Evolutionary conservation across 2,113 vertebrate genomes (phyloP).

Genomic region (Hiodon alosoides): DNA sequence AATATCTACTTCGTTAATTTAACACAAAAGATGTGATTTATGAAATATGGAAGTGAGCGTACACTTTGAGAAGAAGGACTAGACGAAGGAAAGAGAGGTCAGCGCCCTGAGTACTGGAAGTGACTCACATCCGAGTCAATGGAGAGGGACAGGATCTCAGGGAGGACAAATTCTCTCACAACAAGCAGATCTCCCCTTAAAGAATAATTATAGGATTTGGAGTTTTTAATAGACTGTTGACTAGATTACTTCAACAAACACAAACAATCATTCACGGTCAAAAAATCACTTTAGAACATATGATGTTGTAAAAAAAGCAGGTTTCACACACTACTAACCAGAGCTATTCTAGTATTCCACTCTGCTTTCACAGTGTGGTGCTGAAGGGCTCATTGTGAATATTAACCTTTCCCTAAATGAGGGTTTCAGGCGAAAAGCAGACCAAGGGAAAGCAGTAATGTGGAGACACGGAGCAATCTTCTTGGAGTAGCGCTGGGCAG

Average conservation of each 20-base stretch:
- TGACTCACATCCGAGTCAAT: slow-evolving; percentile 16
- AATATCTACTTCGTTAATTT: too few relatives aligned
- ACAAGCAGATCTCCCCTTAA: neutral
- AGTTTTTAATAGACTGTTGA: too few relatives aligned
- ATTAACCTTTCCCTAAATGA: slow-evolving; percentile 27
- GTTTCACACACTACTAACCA: too few relatives aligned
- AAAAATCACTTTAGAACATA: too few relatives aligned
- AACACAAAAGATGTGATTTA: too few relatives aligned
- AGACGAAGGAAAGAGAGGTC: too few relatives aligned
- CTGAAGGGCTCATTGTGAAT: neutral
- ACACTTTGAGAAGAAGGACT: too few relatives aligned
- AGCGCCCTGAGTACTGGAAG: neutral
- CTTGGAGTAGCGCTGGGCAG: slow-evolving; percentile 45
- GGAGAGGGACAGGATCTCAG: neutral
- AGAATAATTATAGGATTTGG: neutral
- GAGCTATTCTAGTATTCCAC: too few relatives aligned
- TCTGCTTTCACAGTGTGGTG: neutral
- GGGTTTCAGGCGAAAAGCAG: slow-evolving; percentile 31
- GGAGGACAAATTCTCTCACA: neutral
- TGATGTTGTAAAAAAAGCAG: too few relatives aligned
- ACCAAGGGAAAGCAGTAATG: slow-evolving; percentile 34
- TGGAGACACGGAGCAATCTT: slow-evolving; percentile 42
- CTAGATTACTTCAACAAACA: too few relatives aligned
- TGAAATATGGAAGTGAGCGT: too few relatives aligned
- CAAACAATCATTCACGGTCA: too few relatives aligned